These are phyloP conservation scores for Drosophila bocki DNA, from an alignment of 1,140 invertebrate genomes.

Conservation along the genomic window DNA sequence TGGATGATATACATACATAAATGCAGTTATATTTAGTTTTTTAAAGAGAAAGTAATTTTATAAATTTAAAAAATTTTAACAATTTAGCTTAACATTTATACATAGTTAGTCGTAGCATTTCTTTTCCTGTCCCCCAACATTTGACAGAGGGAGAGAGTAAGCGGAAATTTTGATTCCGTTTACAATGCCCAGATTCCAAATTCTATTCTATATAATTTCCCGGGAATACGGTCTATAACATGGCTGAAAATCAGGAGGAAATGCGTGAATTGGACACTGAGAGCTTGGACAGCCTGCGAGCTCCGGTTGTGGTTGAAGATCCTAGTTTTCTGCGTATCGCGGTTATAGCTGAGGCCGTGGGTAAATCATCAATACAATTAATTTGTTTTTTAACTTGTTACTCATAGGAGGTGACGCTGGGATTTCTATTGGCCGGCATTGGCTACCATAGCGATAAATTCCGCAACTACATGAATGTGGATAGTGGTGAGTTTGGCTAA, in stretches of 20 bases:
- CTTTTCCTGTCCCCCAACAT: not conserved
- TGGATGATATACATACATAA: not conserved
- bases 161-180: not conserved
- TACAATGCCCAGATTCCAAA: not conserved
- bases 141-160: not conserved
- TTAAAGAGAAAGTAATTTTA: not conserved
- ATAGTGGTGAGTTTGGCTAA: constrained; percentile 17
- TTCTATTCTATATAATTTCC: not conserved
- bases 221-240: not conserved
- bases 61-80: not conserved
- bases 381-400: too few species aligned
- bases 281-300: not conserved
- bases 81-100: too few species aligned
- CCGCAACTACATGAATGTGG: constrained; percentile 54
- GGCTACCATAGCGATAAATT: constrained; percentile 46
- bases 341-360: constrained; percentile 53
- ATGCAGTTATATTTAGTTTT: not conserved
- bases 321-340: constrained; percentile 37
- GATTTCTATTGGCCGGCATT: constrained; percentile 52
- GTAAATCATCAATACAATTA: not conserved
- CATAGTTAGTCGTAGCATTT: too few species aligned
- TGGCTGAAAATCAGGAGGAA: not conserved
- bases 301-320: constrained; percentile 27
- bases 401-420: constrained; percentile 50
- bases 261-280: not conserved